phyloP scores from a whole-genome alignment of 2,797 vertebrate genomes.

The Sphaeramia orbicularis region DNA sequence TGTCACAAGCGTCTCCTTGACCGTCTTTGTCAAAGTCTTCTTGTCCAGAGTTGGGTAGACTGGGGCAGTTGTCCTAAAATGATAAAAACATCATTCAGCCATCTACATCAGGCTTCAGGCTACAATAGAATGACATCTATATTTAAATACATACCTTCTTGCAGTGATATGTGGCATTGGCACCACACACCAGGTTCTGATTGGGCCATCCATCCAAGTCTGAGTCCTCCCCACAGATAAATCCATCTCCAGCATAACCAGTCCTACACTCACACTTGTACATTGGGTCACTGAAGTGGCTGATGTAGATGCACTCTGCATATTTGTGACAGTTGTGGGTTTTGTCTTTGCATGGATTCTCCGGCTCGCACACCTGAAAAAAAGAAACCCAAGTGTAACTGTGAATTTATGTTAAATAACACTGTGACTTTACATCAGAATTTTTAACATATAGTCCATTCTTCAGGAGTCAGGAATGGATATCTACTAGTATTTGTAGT shows the following conservation, averaged over 20 bases:
- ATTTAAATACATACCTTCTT: slow-evolving; percentile 86
- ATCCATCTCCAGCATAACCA: slow-evolving; percentile 96
- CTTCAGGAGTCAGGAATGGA: slow-evolving; percentile 12
- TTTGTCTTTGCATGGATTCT: slow-evolving; percentile 95
- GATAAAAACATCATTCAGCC: background rate
- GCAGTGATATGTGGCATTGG: slow-evolving; percentile 95
- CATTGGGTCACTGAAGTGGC: slow-evolving; percentile 97
- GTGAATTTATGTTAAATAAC: background rate
- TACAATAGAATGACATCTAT: too few species aligned
- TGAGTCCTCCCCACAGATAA: slow-evolving; percentile 96
- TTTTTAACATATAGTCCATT: slow-evolving; percentile 12
- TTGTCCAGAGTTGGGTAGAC: slow-evolving; percentile 96
- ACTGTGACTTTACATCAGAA: background rate
- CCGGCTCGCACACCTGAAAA: slow-evolving; percentile 93
- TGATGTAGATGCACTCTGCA: slow-evolving; percentile 94
- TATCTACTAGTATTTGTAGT: background rate
- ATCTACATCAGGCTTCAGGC: background rate
- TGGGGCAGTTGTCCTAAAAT: slow-evolving; percentile 96
- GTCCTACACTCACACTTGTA: slow-evolving; percentile 97
- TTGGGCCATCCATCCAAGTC: slow-evolving; percentile 99
- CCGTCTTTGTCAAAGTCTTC: slow-evolving; percentile 98
- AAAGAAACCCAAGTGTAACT: slow-evolving; percentile 14
- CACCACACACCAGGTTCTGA: slow-evolving; percentile 92
- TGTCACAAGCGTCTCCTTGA: slow-evolving; percentile 96
- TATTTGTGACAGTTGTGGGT: slow-evolving; percentile 94